Evolutionary conservation across 2,113 vertebrate species (phyloP).

Genomic region (Melanerpes aurifrons): DNA sequence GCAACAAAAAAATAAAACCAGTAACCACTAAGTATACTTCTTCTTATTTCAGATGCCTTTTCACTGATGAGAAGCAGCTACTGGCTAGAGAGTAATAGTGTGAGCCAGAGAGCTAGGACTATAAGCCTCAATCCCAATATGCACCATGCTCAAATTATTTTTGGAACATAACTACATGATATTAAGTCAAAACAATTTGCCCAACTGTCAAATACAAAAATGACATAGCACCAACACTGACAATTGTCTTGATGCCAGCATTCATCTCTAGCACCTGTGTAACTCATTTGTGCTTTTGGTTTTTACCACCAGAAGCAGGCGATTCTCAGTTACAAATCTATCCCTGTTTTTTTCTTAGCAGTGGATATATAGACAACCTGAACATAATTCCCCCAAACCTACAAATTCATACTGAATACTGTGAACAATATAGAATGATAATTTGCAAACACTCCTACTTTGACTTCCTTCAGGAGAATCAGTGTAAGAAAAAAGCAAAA

Average conservation of each 20-base stretch:
- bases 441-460: not conserved
- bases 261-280: conserved; percentile 21
- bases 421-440: not conserved
- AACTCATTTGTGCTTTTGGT: conserved; percentile 11
- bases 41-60: not conserved
- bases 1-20: not conserved
- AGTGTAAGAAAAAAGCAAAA: not conserved
- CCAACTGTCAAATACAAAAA: conserved; percentile 58
- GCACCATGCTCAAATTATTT: not conserved
- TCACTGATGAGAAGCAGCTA: not conserved
- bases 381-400: not conserved
- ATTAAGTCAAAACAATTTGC: not conserved
- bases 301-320: conserved; percentile 35
- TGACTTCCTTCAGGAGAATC: not conserved
- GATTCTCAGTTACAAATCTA: not conserved
- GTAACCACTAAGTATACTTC: not conserved
- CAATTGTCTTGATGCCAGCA: conserved; percentile 19
- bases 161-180: not conserved
- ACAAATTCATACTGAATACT: not conserved
- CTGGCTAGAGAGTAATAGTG: not conserved
- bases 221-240: conserved; percentile 29
- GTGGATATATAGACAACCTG: not conserved
- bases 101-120: not conserved
- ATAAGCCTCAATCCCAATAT: not conserved
- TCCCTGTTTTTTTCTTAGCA: not conserved